phyloP scores from a whole-genome alignment of 2,888 invertebrate species.

The Hypomecis punctinalis region DNA sequence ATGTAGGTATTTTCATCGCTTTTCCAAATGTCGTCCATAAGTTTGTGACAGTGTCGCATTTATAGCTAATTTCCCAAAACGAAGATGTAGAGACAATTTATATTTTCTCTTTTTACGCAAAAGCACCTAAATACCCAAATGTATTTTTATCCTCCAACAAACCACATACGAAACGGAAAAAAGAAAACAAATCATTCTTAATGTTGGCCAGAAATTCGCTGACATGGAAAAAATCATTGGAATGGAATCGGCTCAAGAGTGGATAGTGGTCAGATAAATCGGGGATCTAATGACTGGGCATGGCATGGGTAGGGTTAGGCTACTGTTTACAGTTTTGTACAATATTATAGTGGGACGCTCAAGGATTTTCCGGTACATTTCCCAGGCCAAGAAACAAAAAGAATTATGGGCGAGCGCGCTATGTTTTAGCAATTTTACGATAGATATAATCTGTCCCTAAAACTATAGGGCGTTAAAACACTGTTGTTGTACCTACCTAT shows the following conservation, averaged over 20 bases:
- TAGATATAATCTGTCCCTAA: not conserved
- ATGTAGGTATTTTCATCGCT: no score
- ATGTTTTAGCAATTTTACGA: constrained; percentile 11
- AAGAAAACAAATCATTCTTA: constrained; percentile 60
- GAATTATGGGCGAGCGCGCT: constrained; percentile 1
- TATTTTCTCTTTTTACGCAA: no score
- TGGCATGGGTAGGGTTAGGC: constrained; percentile 37
- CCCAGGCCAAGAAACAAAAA: constrained; percentile 8
- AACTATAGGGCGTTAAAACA: not conserved
- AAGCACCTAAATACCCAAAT: constrained; percentile 3
- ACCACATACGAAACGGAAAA: constrained; percentile 45
- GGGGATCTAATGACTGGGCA: constrained; percentile 48
- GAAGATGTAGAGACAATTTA: no score
- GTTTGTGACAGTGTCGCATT: no score
- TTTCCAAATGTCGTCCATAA: no score
- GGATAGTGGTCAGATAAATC: constrained; percentile 68
- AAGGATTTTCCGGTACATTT: constrained; percentile 20
- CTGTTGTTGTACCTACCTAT: not conserved
- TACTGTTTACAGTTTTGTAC: constrained; percentile 33
- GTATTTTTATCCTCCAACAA: constrained; percentile 42
- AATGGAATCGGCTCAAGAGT: constrained; percentile 38
- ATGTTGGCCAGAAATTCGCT: constrained; percentile 64
- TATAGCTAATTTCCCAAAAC: no score
- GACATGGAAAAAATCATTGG: constrained; percentile 64
- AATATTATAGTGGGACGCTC: constrained; percentile 10